A percentile compares a stretch with the other conserved stretches of the same genome.
Evolutionary conservation across 2,888 invertebrate species (phyloP).

Genomic region (Aspidiotus destructor): DNA sequence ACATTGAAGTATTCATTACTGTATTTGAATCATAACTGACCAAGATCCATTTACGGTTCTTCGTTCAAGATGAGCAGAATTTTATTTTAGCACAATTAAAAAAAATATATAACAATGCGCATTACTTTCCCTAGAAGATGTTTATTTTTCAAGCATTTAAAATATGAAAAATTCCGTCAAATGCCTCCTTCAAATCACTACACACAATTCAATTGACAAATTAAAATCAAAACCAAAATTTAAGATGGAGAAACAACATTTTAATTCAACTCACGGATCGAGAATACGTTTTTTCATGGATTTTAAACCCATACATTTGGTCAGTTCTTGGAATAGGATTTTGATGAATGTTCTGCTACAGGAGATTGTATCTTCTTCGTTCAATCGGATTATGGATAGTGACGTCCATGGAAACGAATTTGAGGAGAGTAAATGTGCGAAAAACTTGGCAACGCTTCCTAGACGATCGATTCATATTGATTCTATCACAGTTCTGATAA

Average conservation of each 20-base stretch:
- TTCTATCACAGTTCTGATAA: slow-evolving; percentile 85
- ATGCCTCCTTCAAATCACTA: slow-evolving; percentile 73
- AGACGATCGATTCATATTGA: slow-evolving; percentile 94
- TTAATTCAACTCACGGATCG: slow-evolving; percentile 61
- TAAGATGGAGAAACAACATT: neutral
- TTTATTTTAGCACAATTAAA: no score
- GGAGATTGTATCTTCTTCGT: slow-evolving; percentile 95
- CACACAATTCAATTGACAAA: slow-evolving; percentile 40
- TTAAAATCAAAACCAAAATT: neutral
- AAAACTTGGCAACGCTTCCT: slow-evolving; percentile 92
- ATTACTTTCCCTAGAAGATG: no score
- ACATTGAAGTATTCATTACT: no score
- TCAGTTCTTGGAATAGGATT: slow-evolving; percentile 90
- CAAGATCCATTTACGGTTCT: no score
- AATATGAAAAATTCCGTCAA: slow-evolving; percentile 92
- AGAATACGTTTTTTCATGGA: slow-evolving; percentile 83
- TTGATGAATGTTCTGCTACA: slow-evolving; percentile 96
- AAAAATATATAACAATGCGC: slow-evolving; percentile 96
- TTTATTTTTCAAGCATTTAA: no score
- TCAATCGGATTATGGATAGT: slow-evolving; percentile 75
- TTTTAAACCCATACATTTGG: slow-evolving; percentile 89
- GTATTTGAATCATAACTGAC: no score
- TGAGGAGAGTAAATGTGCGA: slow-evolving; percentile 89
- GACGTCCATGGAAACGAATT: slow-evolving; percentile 97
- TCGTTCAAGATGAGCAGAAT: no score